A percentile compares a stretch with the other conserved stretches of the same genome.
Conservation (phyloP, 2,113 vertebrate species). For the Puma concolor region DNA sequence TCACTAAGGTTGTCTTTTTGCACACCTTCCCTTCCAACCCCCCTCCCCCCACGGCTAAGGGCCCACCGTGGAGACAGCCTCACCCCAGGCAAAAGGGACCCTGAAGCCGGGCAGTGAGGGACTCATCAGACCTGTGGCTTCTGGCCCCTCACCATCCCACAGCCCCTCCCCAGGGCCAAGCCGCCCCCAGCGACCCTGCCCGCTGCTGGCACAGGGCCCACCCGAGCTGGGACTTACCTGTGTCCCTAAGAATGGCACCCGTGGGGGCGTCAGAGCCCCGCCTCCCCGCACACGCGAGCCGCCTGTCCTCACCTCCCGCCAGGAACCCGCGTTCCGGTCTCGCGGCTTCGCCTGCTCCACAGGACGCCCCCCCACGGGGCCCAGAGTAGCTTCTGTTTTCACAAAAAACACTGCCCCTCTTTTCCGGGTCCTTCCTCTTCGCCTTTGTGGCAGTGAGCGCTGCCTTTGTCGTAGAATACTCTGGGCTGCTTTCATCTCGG, state of each 20-base stretch:
- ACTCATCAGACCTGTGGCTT: neutral
- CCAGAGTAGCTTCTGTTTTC: neutral
- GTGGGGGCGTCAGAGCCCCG: rapidly evolving
- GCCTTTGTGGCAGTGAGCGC: rapidly evolving
- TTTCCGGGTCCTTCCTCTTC: rapidly evolving
- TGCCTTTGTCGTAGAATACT: neutral
- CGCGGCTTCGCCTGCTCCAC: neutral
- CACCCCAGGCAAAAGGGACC: neutral
- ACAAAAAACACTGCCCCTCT: rapidly evolving
- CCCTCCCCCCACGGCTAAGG: neutral
- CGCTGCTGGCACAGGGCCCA: neutral
- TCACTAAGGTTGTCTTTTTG: neutral
- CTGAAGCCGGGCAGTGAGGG: neutral
- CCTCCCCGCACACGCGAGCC: rapidly evolving
- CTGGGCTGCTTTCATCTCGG: neutral
- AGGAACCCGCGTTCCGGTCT: neutral
- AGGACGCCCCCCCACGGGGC: rapidly evolving
- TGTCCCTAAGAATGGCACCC: neutral
- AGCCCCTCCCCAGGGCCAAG: neutral
- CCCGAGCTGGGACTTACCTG: neutral
- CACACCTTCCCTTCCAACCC: neutral
- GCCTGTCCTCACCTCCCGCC: neutral
- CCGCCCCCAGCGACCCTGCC: neutral
- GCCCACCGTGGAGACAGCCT: neutral
- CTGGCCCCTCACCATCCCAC: rapidly evolving